Evolutionary conservation across 1,140 invertebrate species (phyloP).

Genomic region (Probaryconus sp.): DNA sequence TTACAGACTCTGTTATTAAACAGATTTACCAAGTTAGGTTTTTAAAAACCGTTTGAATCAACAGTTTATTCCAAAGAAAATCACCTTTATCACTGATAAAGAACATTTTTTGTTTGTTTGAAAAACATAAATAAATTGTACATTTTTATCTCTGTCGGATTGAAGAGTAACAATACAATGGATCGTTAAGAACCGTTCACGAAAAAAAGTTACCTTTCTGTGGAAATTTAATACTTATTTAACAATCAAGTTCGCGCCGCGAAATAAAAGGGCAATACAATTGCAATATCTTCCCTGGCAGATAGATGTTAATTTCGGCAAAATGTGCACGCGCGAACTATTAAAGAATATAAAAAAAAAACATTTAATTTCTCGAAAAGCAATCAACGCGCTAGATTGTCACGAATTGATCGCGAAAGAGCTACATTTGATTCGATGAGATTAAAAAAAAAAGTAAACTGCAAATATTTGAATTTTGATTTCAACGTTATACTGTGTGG

Average conservation of each 20-base stretch:
- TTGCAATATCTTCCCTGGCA: too few relatives aligned
- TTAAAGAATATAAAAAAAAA: background rate
- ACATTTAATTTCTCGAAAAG: background rate
- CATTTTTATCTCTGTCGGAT: too few relatives aligned
- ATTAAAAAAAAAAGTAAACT: background rate
- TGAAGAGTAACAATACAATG: too few relatives aligned
- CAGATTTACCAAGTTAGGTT: constrained; percentile 35
- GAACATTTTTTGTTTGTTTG: too few relatives aligned
- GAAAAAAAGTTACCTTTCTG: too few relatives aligned
- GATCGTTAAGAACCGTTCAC: too few relatives aligned
- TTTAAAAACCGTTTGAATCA: constrained; percentile 27
- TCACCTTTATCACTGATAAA: too few relatives aligned
- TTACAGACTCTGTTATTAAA: constrained; percentile 39
- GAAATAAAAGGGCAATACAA: too few relatives aligned
- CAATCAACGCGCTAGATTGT: background rate
- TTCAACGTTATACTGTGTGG: too few relatives aligned
- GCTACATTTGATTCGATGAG: background rate
- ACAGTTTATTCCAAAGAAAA: constrained; percentile 1
- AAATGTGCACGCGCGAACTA: background rate
- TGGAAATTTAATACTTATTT: too few relatives aligned
- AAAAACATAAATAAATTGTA: too few relatives aligned
- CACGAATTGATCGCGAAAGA: background rate
- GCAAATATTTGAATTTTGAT: background rate
- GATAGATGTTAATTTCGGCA: background rate
- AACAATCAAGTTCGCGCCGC: too few relatives aligned